Evolutionary conservation across 2,888 invertebrate species (phyloP), one percentile per base, ranked within the genome.

Genomic region (Andrena camellia): DNA sequence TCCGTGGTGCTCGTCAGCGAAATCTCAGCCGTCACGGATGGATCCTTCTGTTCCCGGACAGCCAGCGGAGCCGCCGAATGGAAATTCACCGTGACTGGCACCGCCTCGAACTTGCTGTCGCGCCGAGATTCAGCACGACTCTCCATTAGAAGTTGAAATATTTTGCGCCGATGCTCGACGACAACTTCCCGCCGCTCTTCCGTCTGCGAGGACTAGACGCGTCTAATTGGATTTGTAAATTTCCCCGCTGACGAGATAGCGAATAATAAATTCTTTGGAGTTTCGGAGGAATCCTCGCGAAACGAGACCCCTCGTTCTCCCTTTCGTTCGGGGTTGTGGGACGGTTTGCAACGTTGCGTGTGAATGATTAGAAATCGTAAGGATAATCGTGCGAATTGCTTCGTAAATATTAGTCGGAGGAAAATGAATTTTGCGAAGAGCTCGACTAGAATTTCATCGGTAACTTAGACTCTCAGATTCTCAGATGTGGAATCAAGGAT

Each of bases 191-290:
- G 3, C 26, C 20, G 20, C 17, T 23, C 13, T 60, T 35, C 13
- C 42, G 20, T 10, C n/a, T 10, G 26, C 17, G 17, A 35, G 35
- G 68, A 57, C 26, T 13, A 57, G 42, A 23, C 50, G 23, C 4
- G n/a, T 62, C 48, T 78, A 77, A 78, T 78, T 78, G 42, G 50
- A 78, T 78, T 78, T 35, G 52, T 67, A 54, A 77, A 77, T 60
- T 52, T 60, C 59, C 42, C 4, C 13, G 29, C 52, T 13, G n/a
- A 17, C 13, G 31, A 73, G 13, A 73, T 50, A 4, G 5, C 48
- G 31, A 13, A 13, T 10, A n/a, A 35, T 23, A 7, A 17, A 29
- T 59, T 33, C 35, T 8, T n/a, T 23, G 52, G 20, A 26, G 20
- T 63, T 42, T 13, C 52, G 52, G 20, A 20, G 52, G 52, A 7